Evolutionary conservation across 2,113 vertebrate species (phyloP), one percentile per base, ranked within the genome.

Genomic region (Erpornis zantholeuca): DNA sequence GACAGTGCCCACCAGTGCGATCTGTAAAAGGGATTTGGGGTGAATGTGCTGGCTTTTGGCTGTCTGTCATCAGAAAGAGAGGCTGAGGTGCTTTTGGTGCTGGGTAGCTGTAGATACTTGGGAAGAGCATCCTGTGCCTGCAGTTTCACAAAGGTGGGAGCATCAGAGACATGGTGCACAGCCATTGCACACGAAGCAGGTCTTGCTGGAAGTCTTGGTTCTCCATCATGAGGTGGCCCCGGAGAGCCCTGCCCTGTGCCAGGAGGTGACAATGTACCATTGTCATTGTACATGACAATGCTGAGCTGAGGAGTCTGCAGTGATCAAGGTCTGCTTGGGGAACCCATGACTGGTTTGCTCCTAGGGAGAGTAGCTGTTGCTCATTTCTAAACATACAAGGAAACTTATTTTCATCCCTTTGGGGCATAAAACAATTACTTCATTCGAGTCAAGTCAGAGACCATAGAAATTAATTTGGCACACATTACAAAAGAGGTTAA

Each of bases 161-260:
- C 12, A 0, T 53, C 19, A 35, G 28, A n/a, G 38, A 12, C 5
- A 3, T 12, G 0, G 0, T 1, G 2, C n/a, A 12, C 7, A 10
- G 16, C 31, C 57, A 1, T 0, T 4, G n/a, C 40, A 9, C 1
- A 0, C 6, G 59, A 38, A 12, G 31, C 3, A 15, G 23, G 11
- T 61, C 38, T 23, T 49, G 44, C 28, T 64, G 64, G 23, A 21
- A 17, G 22, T 20, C n/a, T 21, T 31, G 33, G 31, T 7, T 57
- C 65, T 29, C 20, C 56, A 5, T 35, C 13, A 12, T 7, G 28
- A 11, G 31, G 9, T 38, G 86, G 40, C 40, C 13, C 21, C 42
- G 9, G 47, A 61, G 42, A 86, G 38, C 25, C 50, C 28, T 49
- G 28, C 10, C 47, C 22, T 11, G 19, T 13, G 42, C 28, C n/a